phyloP scores from a whole-genome alignment of 2,113 vertebrate species.

The Cacatua alba region DNA sequence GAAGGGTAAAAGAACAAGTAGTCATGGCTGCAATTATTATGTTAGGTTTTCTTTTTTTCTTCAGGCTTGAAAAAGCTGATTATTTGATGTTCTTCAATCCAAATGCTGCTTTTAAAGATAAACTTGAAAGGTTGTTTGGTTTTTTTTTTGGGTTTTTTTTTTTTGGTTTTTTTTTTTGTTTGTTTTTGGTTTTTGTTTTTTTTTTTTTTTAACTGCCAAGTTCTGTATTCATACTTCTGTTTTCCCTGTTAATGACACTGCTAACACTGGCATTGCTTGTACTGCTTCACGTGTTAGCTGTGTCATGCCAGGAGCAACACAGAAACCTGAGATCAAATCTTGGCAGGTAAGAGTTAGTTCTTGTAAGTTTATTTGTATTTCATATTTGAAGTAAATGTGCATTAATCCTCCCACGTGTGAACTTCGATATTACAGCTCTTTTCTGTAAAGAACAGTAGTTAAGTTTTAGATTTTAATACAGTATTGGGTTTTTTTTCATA shows the following conservation, averaged over 20 bases:
- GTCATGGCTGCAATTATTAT: not conserved
- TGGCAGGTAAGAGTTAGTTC: constrained; percentile 24
- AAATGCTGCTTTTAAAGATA: not conserved
- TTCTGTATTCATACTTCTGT: constrained; percentile 48
- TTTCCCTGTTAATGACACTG: constrained; percentile 52
- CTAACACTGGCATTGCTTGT: constrained; percentile 55
- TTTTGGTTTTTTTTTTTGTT: too few species aligned
- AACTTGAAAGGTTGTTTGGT: not conserved
- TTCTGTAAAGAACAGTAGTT: not conserved
- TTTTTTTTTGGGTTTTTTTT: too few species aligned
- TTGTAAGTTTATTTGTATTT: not conserved
- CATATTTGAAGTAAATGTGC: not conserved
- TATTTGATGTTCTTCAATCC: not conserved
- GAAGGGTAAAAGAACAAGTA: not conserved
- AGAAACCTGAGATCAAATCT: constrained; percentile 62
- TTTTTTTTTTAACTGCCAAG: not conserved
- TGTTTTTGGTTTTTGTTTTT: not conserved
- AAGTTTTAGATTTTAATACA: not conserved
- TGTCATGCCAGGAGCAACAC: constrained; percentile 66
- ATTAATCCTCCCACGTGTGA: not conserved
- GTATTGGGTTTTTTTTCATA: not conserved
- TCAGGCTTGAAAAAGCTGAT: not conserved
- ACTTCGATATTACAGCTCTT: not conserved
- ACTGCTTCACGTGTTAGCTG: constrained; percentile 57
- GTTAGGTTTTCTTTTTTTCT: not conserved